These are phyloP conservation scores for Julus scanicus DNA, from an alignment of 2,888 invertebrate species.

Conservation along the genomic window DNA sequence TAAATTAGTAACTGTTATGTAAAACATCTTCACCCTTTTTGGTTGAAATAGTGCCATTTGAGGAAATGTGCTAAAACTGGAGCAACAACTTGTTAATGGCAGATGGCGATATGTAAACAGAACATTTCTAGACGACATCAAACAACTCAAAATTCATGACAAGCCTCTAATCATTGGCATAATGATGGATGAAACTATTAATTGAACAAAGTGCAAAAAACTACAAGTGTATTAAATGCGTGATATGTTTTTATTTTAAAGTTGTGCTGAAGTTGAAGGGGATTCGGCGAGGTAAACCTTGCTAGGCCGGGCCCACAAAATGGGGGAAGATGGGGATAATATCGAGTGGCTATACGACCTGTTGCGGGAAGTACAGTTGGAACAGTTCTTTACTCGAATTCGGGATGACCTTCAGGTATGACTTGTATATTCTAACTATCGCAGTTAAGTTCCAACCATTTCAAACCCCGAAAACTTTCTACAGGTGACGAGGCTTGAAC, in stretches of 20 bases:
- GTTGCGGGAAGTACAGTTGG: slow-evolving; percentile 88
- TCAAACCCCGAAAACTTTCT: slow-evolving; percentile 57
- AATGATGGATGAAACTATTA: background rate
- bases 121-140: background rate
- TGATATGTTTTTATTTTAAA: background rate
- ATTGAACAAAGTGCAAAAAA: background rate
- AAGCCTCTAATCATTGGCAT: background rate
- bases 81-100: too few relatives aligned
- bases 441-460: slow-evolving; percentile 13
- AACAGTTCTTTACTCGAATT: slow-evolving; percentile 88
- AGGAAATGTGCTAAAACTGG: too few relatives aligned
- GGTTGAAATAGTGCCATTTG: too few relatives aligned
- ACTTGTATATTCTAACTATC: background rate
- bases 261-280: background rate
- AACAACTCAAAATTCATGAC: background rate
- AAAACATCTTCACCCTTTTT: too few relatives aligned
- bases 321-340: slow-evolving; percentile 59
- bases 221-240: background rate
- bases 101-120: too few relatives aligned
- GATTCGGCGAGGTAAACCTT: background rate
- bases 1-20: too few relatives aligned
- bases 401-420: slow-evolving; percentile 88
- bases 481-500: slow-evolving; percentile 88
- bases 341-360: slow-evolving; percentile 85
- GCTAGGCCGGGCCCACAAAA: slow-evolving; percentile 37